Evolutionary conservation across 2,113 vertebrate species (phyloP), one percentile per base, ranked within the genome.

Genomic region (Myxocyprinus asiaticus): DNA sequence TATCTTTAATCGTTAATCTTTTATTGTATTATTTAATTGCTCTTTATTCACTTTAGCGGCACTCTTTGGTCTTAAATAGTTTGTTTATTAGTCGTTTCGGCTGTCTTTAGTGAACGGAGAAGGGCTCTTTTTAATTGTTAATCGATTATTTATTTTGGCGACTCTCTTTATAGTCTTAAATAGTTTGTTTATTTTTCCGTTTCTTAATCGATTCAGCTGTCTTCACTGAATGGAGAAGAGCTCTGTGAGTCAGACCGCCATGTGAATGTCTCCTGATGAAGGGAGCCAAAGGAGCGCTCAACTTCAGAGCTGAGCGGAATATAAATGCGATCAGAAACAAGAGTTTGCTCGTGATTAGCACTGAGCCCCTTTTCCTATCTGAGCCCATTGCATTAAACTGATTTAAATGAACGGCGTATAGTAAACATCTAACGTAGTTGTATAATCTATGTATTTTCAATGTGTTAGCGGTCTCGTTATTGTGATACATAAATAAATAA

Each of bases 231-330:
- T 61, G 70, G 11, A 68, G 66, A 44, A 58, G 50, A 58, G 44
- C 59, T 47, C 22, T 58, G 65, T 69, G 51, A 76, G 78, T 48
- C 56, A 51, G 63, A 62, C 45, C 42, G 77, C 67, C 33, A 67
- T 77, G 67, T 72, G 79, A 81, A 72, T 77, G 63, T 55, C 56
- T 53, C 56, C 78, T 81, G 78, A 81, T 81, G 80, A 86, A 83
- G 82, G 72, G 82, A 87, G 83, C 84, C 85, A 89, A 88, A 92
- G 91, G 90, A 90, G 90, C 85, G 90, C 85, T 89, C 87, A 92
- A 92, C 86, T 93, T 91, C 87, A 88, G 81, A 90, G 83, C 90
- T 93, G 93, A 93, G 91, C 87, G 83, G 92, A 93, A 94, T 94
- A 91, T 90, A 91, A 91, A 94, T 93, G 91, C 83, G 88, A 80